These are phyloP conservation scores for Rhysida immarginata DNA, from an alignment of 1,140 invertebrate genomes.

Conservation along the genomic window DNA sequence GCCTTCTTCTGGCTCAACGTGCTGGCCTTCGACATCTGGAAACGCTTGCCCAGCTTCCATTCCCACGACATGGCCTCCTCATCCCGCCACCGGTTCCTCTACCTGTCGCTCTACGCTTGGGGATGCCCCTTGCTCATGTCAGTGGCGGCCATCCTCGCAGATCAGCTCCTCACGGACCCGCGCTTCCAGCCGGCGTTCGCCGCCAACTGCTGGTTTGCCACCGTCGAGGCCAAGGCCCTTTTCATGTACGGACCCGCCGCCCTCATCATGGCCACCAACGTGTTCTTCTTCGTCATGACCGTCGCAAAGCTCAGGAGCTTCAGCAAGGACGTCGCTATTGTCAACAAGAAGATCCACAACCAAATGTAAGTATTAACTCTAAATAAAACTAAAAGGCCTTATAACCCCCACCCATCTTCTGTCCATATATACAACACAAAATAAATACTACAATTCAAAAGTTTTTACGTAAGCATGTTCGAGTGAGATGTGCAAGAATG, in stretches of 20 bases:
- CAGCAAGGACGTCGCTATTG: not conserved
- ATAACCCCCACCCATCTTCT: no score
- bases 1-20: constrained; percentile 35
- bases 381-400: no score
- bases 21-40: constrained; percentile 29
- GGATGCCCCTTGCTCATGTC: constrained; percentile 22
- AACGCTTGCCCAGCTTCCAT: not conserved
- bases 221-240: not conserved
- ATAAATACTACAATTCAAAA: no score
- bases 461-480: no score
- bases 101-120: constrained; percentile 25
- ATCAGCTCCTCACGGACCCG: not conserved
- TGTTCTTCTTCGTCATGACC: constrained; percentile 26
- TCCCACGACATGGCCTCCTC: no score
- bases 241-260: constrained; percentile 30
- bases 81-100: no score
- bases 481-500: no score
- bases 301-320: constrained; percentile 24
- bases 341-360: constrained; percentile 8
- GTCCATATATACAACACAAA: no score
- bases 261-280: constrained; percentile 26
- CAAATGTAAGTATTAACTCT: constrained; percentile 11
- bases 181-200: not conserved
- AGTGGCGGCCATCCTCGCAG: constrained; percentile 6
- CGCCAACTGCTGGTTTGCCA: not conserved